These are phyloP conservation scores for Arenaria interpres DNA, from an alignment of 2,113 vertebrate genomes.

Conservation along the genomic window DNA sequence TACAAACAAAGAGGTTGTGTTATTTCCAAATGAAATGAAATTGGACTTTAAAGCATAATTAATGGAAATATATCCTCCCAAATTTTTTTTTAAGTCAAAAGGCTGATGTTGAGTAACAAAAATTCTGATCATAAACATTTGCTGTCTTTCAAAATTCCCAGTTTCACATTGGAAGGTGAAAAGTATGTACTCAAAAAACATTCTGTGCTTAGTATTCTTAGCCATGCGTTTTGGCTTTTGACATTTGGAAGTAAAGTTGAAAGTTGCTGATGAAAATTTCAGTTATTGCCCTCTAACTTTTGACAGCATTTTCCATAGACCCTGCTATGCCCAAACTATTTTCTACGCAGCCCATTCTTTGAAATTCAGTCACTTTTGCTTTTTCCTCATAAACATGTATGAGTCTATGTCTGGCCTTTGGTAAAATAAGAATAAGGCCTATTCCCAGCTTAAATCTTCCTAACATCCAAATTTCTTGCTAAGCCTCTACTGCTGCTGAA, in stretches of 20 bases:
- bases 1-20: background rate
- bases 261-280: slow-evolving; percentile 53
- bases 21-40: background rate
- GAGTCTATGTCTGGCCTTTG: slow-evolving; percentile 47
- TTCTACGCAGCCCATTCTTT: background rate
- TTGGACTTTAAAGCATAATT: background rate
- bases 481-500: slow-evolving; percentile 39
- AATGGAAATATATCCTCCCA: background rate
- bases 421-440: slow-evolving; percentile 50
- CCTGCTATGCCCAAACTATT: background rate
- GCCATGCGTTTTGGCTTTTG: background rate
- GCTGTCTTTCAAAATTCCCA: background rate
- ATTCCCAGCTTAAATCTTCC: slow-evolving; percentile 53
- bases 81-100: background rate
- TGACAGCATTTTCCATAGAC: slow-evolving; percentile 45
- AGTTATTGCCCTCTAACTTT: slow-evolving; percentile 61
- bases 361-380: slow-evolving; percentile 54
- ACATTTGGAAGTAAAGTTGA: slow-evolving; percentile 35
- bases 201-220: background rate
- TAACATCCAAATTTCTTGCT: slow-evolving; percentile 52
- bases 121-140: background rate
- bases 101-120: background rate
- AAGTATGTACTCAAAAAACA: background rate
- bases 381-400: slow-evolving; percentile 60
- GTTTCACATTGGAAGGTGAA: background rate